Conservation (phyloP, 1,140 invertebrate genomes). For the Drosophila tani region DNA sequence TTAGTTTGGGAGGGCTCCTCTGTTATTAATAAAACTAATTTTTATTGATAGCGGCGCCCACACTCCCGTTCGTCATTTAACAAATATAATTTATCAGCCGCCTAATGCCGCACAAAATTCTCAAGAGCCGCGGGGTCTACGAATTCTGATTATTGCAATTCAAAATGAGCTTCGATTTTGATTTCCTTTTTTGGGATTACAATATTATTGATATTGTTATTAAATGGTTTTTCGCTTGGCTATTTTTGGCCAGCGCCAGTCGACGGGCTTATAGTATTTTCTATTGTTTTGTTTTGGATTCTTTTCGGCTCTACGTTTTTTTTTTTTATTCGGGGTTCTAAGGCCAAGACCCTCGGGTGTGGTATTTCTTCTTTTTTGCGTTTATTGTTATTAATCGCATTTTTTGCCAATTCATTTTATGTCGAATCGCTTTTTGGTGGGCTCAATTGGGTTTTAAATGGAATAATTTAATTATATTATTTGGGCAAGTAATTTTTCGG, state of each 20-base stretch:
- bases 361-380: neutral
- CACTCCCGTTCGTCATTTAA: constrained; percentile 33
- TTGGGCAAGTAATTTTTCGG: constrained; percentile 30
- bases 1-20: constrained; percentile 13
- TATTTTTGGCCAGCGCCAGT: constrained; percentile 67
- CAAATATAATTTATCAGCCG: constrained; percentile 61
- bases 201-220: constrained; percentile 61
- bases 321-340: constrained; percentile 5
- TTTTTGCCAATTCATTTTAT: constrained; percentile 65
- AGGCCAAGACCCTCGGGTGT: constrained; percentile 46
- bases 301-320: constrained; percentile 19
- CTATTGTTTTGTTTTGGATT: constrained; percentile 34
- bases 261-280: constrained; percentile 29
- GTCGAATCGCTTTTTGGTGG: constrained; percentile 32
- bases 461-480: constrained; percentile 51
- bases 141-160: constrained; percentile 60
- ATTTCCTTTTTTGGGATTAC: constrained; percentile 43
- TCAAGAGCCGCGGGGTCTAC: constrained; percentile 52
- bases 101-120: constrained; percentile 40
- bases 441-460: constrained; percentile 68
- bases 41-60: constrained; percentile 67
- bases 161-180: constrained; percentile 49
- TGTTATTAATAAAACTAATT: constrained; percentile 52
- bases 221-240: constrained; percentile 57
- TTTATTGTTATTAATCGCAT: constrained; percentile 35